phyloP scores from a whole-genome alignment of 2,113 vertebrate genomes.

The Hippotragus niger region DNA sequence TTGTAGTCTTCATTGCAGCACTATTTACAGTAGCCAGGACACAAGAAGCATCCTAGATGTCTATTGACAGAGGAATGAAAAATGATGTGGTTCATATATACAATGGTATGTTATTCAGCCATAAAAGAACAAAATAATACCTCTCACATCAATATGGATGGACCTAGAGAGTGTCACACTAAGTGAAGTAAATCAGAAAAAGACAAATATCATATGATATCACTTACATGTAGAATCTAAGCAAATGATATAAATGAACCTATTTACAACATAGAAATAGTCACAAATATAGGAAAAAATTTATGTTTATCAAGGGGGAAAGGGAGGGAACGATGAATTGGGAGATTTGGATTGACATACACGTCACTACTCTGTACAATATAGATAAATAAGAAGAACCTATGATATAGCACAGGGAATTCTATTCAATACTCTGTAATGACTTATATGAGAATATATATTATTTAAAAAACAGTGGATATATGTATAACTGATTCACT shows the following conservation, averaged over 20 bases:
- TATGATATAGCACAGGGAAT: not conserved
- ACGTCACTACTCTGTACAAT: not conserved
- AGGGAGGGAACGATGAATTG: fast-evolving
- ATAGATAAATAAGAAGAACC: not conserved
- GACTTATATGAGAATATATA: not conserved
- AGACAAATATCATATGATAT: not conserved
- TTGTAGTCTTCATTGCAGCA: not conserved
- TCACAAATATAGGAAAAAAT: not conserved
- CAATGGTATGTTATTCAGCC: not conserved
- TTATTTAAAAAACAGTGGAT: not conserved
- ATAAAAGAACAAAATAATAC: not conserved
- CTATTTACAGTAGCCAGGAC: not conserved
- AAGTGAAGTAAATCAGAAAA: not conserved
- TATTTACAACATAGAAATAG: not conserved
- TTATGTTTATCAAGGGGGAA: not conserved
- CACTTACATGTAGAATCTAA: not conserved
- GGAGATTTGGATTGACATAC: not conserved
- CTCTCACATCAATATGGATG: not conserved
- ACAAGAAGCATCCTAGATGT: not conserved
- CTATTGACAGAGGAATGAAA: not conserved
- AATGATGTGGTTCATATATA: not conserved
- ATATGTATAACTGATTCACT: not conserved
- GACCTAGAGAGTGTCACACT: not conserved
- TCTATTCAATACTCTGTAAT: not conserved
- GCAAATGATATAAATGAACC: not conserved